A percentile compares a stretch with the other conserved stretches of the same genome.
These are phyloP conservation scores for Rachycentron canadum DNA, from an alignment of 2,797 vertebrate species.

Conservation along the genomic window DNA sequence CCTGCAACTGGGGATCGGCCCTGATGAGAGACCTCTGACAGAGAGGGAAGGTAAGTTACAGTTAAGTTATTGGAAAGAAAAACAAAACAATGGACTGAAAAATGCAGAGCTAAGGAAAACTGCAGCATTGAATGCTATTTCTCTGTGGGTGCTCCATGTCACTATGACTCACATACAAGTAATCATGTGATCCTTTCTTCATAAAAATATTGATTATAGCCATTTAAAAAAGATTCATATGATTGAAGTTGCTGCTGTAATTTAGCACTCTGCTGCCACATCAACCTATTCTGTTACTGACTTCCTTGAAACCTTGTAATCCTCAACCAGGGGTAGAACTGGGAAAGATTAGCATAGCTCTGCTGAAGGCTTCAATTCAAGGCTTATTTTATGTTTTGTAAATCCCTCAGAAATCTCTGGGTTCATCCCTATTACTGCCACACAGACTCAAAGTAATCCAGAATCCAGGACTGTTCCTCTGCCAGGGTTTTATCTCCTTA, in stretches of 20 bases:
- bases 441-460: slow-evolving; percentile 42
- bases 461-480: slow-evolving; percentile 23
- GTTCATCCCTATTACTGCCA: slow-evolving; percentile 51
- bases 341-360: slow-evolving; percentile 40
- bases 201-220: background rate
- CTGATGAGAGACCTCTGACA: background rate
- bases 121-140: background rate
- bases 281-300: slow-evolving; percentile 16
- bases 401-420: slow-evolving; percentile 47
- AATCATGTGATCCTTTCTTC: background rate
- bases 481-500: background rate
- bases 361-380: slow-evolving; percentile 29
- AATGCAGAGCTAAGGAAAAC: background rate
- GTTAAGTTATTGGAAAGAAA: background rate
- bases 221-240: background rate
- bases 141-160: background rate
- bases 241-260: slow-evolving; percentile 13
- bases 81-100: background rate
- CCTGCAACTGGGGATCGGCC: background rate
- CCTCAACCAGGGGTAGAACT: background rate
- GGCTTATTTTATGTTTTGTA: slow-evolving; percentile 48
- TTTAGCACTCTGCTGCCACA: slow-evolving; percentile 33
- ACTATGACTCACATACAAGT: background rate
- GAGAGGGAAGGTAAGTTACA: background rate
- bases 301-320: slow-evolving; percentile 34